Conservation (phyloP, 1,140 invertebrate species). For the Eurosta solidaginis region DNA sequence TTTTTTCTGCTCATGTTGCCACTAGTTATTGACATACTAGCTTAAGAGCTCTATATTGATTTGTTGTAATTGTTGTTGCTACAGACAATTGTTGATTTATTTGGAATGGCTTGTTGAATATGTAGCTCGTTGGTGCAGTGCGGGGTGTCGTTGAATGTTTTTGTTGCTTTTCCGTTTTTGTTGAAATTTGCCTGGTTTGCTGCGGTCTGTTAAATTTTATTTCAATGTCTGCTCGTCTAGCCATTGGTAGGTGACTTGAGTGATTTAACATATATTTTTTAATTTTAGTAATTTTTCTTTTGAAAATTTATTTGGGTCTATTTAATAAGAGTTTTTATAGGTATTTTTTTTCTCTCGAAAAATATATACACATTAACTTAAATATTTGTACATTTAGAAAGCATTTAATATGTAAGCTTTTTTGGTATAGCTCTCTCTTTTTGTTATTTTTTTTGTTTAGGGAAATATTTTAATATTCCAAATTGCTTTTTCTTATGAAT, state of each 20-base stretch:
- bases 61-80: neutral
- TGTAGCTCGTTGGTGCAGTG: neutral
- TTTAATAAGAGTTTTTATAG: too few relatives aligned
- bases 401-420: too few relatives aligned
- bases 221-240: neutral
- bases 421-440: too few relatives aligned
- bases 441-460: too few relatives aligned
- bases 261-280: neutral
- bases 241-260: neutral
- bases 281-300: too few relatives aligned
- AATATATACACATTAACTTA: too few relatives aligned
- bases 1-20: neutral
- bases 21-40: constrained; percentile 5
- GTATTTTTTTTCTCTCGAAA: too few relatives aligned
- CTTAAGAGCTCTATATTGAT: neutral
- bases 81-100: neutral
- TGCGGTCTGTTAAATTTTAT: neutral
- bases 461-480: too few relatives aligned
- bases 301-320: too few relatives aligned
- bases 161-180: neutral
- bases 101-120: too few relatives aligned
- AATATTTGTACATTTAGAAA: too few relatives aligned
- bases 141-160: neutral
- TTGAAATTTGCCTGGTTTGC: neutral
- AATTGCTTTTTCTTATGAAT: too few relatives aligned